These are phyloP conservation scores for Myoxocephalus aenaeus DNA, from an alignment of 2,797 vertebrate species.

Conservation along the genomic window DNA sequence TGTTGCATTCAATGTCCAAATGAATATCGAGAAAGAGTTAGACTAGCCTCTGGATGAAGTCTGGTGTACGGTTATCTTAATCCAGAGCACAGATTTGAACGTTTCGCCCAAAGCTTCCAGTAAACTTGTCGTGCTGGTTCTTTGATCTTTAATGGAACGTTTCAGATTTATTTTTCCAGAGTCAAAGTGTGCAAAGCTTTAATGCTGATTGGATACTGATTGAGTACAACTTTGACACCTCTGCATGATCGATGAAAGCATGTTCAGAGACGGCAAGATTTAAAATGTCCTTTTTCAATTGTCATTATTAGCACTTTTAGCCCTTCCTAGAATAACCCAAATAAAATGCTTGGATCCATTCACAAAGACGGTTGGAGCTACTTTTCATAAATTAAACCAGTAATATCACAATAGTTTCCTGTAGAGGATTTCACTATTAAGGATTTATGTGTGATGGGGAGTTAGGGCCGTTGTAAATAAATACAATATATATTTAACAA, in stretches of 20 bases:
- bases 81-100: not conserved
- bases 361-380: not conserved
- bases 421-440: not conserved
- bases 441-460: not conserved
- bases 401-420: not conserved
- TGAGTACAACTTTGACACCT: not conserved
- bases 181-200: no score
- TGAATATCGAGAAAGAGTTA: not conserved
- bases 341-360: not conserved
- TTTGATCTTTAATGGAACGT: not conserved
- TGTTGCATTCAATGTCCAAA: conserved; percentile 1
- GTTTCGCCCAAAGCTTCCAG: not conserved
- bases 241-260: not conserved
- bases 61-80: not conserved
- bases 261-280: not conserved
- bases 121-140: not conserved
- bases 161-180: no score
- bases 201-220: no score
- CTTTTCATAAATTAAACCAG: not conserved
- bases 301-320: not conserved
- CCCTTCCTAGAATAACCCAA: not conserved
- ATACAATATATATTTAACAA: not conserved
- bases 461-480: not conserved
- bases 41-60: not conserved
- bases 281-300: not conserved